Percentiles rank a stretch among this genome's conserved stretches.
These are phyloP conservation scores for Acrobasis repandana DNA, from an alignment of 2,888 invertebrate species.

Conservation along the genomic window DNA sequence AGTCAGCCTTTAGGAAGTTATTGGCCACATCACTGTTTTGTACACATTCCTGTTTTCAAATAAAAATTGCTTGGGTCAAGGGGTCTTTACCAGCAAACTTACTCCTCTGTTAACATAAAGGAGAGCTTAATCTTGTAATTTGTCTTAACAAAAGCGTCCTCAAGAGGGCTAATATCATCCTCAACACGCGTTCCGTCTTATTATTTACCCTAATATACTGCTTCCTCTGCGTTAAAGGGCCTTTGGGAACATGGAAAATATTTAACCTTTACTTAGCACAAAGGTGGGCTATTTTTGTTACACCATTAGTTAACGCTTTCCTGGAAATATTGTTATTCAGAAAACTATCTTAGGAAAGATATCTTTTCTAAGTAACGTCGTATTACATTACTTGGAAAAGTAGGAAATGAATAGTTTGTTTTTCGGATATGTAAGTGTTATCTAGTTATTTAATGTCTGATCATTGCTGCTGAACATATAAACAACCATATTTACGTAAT, in stretches of 20 bases:
- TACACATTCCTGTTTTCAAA: background rate
- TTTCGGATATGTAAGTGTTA: no score
- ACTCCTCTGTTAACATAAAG: constrained; percentile 26
- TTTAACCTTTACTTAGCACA: constrained; percentile 5
- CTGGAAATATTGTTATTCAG: background rate
- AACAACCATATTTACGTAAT: no score
- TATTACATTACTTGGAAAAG: no score
- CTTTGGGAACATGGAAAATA: constrained; percentile 23
- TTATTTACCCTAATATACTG: constrained; percentile 31
- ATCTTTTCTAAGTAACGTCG: no score
- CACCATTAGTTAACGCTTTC: no score
- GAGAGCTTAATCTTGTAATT: constrained; percentile 36
- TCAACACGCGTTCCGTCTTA: constrained; percentile 38
- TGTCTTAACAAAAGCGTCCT: constrained; percentile 35
- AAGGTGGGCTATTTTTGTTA: background rate
- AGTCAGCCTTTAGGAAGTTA: no score
- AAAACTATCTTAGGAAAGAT: background rate
- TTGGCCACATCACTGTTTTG: no score
- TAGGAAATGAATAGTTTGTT: no score
- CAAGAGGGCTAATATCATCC: constrained; percentile 38
- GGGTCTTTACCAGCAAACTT: background rate
- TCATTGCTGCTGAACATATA: no score
- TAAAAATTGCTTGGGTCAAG: constrained; percentile 8
- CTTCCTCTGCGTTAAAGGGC: constrained; percentile 17
- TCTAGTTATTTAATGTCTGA: no score